Base-by-base conservation (phyloP, 92 coral and sea anemone genomes). In the Palythoa heliodiscus region DNA sequence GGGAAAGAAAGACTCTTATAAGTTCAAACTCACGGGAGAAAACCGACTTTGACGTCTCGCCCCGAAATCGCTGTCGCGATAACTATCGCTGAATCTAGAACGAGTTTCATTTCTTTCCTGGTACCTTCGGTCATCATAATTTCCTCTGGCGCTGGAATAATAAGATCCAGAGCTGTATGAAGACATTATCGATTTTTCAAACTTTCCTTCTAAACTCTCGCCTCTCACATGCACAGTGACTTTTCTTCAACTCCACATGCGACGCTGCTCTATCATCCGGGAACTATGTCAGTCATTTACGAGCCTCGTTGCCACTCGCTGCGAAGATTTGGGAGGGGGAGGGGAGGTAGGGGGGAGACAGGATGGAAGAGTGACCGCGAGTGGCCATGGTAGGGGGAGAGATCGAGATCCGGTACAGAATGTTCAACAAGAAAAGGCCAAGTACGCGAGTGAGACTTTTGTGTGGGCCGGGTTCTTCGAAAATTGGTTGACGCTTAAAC, bases 31-130 rank as follows among this genome's bases (percentile, higher is more conserved):
- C 60, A 80, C 84, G 84, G 84, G 84, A 43, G 84, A 80, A 80
- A 80, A 80, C 22, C 84, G 72, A 24, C 84, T 80, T 67, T 80
- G 84, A 48, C 84, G 84, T 80, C 84, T 67, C 53, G 60, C 38
- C 4, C 73, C 73, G 19, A 80, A 22, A 66, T 80, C 84, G n/a
- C 48, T 76, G 20, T 76, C 81, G 14, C 81, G 35, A 60, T 80
- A 67, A 29, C 29, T 80, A 52, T 80, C 84, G 24, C 84, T 48
- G 24, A 80, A 80, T 25, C 84, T 47, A 16, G 81, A 76, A 22
- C 84, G 84, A 66, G n/a, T 19, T 48, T 80, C 84, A 58, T 20
- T 80, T 48, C 84, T 80, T 16, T 80, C 75, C 12, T 52, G 47
- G 43, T 80, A 80, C 37, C 84, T 29, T 50, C 84, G 57, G 75